A percentile compares a stretch with the other conserved stretches of the same genome.
Conservation (phyloP, 2,113 vertebrate species). For the Agelaius phoeniceus region DNA sequence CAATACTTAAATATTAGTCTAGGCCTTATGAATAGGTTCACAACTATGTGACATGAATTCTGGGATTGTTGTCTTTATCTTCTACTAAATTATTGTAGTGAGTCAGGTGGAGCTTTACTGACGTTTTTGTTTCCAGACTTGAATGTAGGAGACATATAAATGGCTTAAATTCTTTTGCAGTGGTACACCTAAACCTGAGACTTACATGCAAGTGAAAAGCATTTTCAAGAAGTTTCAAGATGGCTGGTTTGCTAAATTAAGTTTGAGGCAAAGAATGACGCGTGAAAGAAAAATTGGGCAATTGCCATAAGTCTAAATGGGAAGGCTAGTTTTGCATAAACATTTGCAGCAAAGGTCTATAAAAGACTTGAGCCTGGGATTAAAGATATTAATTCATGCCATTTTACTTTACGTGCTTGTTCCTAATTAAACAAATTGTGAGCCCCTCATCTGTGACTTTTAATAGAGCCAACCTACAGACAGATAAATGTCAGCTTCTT, state of each 20-base stretch:
- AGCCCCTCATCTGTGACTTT: not conserved
- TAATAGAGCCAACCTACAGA: not conserved
- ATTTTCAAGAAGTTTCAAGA: not conserved
- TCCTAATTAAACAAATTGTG: not conserved
- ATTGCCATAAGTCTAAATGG: not conserved
- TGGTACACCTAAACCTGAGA: not conserved
- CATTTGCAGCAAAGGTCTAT: not conserved
- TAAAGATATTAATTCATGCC: not conserved
- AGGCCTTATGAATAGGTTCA: not conserved
- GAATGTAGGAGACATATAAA: not conserved
- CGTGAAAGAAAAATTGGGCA: not conserved
- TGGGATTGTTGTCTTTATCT: not conserved
- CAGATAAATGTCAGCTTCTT: not conserved
- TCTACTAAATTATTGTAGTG: not conserved
- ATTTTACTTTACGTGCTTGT: not conserved
- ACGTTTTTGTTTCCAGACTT: not conserved
- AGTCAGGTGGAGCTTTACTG: not conserved
- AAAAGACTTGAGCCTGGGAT: not conserved
- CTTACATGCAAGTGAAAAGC: not conserved
- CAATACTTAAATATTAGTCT: not conserved
- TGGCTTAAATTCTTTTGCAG: not conserved
- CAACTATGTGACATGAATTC: fast-evolving
- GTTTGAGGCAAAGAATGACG: not conserved
- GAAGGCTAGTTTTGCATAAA: fast-evolving
- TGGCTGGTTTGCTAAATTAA: not conserved